These are phyloP conservation scores for Gymnocypris eckloni DNA, from an alignment of 2,797 vertebrate species.

Conservation along the genomic window DNA sequence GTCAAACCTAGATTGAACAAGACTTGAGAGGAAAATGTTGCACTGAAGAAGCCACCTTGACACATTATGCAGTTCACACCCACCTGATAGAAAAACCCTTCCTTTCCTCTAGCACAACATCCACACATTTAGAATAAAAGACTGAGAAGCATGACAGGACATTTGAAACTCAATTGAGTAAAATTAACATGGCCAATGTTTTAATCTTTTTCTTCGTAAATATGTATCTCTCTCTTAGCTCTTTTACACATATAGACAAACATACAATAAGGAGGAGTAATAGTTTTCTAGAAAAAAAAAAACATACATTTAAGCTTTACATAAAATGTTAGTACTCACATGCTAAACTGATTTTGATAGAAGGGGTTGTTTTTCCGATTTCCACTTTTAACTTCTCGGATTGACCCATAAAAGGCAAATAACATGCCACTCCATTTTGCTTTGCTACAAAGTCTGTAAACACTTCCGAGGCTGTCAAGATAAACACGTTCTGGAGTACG, in stretches of 20 bases:
- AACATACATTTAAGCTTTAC: constrained; percentile 82
- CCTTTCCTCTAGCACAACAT: constrained; percentile 10
- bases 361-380: constrained; percentile 73
- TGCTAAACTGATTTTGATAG: constrained; percentile 80
- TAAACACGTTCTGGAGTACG: constrained; percentile 71
- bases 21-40: neutral
- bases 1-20: constrained; percentile 20
- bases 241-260: constrained; percentile 71
- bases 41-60: neutral
- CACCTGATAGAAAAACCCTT: neutral
- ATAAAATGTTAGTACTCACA: constrained; percentile 91
- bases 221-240: constrained; percentile 50
- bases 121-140: constrained; percentile 10
- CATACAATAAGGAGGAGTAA: constrained; percentile 51
- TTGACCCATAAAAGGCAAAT: constrained; percentile 46
- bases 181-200: constrained; percentile 16
- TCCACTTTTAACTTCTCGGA: constrained; percentile 74
- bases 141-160: constrained; percentile 5
- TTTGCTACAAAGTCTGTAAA: constrained; percentile 85
- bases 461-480: constrained; percentile 77
- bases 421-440: constrained; percentile 12
- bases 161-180: constrained; percentile 1
- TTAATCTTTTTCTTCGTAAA: constrained; percentile 36
- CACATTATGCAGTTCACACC: neutral
- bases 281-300: constrained; percentile 78